A percentile compares a stretch with the other conserved stretches of the same genome.
These are phyloP conservation scores for Dendrolimus punctatus DNA, from an alignment of 1,140 invertebrate species.

Conservation along the genomic window DNA sequence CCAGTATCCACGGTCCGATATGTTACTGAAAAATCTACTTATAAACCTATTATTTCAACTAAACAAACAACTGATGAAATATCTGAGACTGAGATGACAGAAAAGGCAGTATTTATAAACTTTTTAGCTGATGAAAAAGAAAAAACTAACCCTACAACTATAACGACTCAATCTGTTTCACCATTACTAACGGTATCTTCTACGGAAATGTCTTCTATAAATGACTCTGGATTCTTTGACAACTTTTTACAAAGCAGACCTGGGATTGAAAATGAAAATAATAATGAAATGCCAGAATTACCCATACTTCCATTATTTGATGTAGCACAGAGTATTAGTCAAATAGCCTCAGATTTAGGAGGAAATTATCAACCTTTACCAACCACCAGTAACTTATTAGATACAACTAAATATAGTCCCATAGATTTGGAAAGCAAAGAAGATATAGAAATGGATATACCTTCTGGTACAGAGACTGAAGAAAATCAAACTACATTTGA, in stretches of 20 bases:
- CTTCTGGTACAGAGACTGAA: conserved; percentile 24
- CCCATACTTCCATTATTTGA: conserved; percentile 47
- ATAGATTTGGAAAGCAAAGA: conserved; percentile 57
- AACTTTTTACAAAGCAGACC: conserved; percentile 12
- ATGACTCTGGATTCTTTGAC: conserved; percentile 13
- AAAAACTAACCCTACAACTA: conserved; percentile 47
- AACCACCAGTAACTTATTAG: conserved; percentile 39
- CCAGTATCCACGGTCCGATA: conserved; percentile 36
- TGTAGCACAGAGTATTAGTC: conserved; percentile 61
- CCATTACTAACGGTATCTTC: conserved; percentile 43
- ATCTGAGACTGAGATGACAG: conserved; percentile 16
- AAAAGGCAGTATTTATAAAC: conserved; percentile 9
- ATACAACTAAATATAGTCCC: conserved; percentile 31
- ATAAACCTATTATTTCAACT: conserved; percentile 20
- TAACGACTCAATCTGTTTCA: conserved; percentile 59
- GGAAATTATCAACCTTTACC: conserved; percentile 37
- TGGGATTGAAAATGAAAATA: conserved; percentile 14
- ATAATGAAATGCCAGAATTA: conserved; percentile 21
- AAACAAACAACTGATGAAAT: conserved; percentile 14
- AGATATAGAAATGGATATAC: conserved; percentile 57
- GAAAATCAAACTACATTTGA: conserved; percentile 19
- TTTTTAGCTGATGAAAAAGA: conserved; percentile 28
- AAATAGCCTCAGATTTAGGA: conserved; percentile 62
- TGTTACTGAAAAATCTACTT: conserved; percentile 28
- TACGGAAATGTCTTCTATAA: conserved; percentile 34